Base-by-base conservation (phyloP, 2,888 invertebrate genomes). In the Cheilosia grossa region DNA sequence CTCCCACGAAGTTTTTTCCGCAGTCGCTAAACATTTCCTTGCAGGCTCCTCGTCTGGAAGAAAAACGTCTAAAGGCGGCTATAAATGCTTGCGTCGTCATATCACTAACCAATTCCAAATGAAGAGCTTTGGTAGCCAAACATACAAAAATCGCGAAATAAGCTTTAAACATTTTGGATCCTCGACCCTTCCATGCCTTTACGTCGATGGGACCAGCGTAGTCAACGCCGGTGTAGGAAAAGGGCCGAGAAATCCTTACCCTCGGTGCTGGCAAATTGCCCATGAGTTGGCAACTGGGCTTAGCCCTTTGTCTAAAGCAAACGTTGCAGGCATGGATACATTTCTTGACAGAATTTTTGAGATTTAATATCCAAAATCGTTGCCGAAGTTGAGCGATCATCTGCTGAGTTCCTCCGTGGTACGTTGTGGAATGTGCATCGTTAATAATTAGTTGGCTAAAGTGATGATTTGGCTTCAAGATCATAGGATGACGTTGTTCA, bases 81-180 rank as follows among this genome's bases (percentile, higher is more conserved):
- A 89, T 19, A 51, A 89, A 89, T 0, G 86, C 80, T n/a, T 87
- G 81, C 0, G 88, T 87, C 0, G 87, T 73, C 15, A 89, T 69
- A 7, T 87, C 81, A 0, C 86, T 85, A 1, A 88, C 89, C 5
- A 87, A 21, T 69, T 89, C 89, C 5, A 89, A 42, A 17, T 89
- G 88, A 3, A 89, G 47, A 0, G 89, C 89, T 58, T 88, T 88
- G 0, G 88, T 88, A 6, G 87, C 66, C 64, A 86, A 86, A 49
- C 88, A 89, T 0, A 88, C 66, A 56, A 87, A 88, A 15, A 88
- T n/a, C 13, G 87, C 82, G 24, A 89, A 59, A 64, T 89, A 89
- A 1, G 77, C 75, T 59, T 89, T 89, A 1, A 63, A 56, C 0
- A 54, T 78, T 44, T 81, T 80, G 1, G 81, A 75, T 13, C 88